Percentiles rank a stretch among this genome's conserved stretches.
These are phyloP conservation scores for Boulengerochromis microlepis DNA, from an alignment of 2,113 vertebrate genomes.

Conservation along the genomic window DNA sequence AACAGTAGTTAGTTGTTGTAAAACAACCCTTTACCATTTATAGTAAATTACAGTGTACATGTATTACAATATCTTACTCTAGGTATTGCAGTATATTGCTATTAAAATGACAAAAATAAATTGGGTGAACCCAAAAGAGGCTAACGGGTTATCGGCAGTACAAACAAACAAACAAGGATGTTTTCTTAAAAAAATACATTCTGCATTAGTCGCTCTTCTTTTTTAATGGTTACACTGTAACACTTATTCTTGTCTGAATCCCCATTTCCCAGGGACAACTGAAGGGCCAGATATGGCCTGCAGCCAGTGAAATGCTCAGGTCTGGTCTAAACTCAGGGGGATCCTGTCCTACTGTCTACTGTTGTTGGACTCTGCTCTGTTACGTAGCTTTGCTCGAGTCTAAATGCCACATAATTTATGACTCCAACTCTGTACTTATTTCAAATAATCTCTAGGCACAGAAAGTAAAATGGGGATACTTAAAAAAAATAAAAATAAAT, in stretches of 20 bases:
- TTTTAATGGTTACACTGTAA: background rate
- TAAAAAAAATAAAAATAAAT: background rate
- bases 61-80: background rate
- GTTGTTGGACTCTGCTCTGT: background rate
- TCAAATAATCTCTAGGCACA: background rate
- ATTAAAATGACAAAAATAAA: background rate
- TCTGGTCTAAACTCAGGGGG: background rate
- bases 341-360: background rate
- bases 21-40: background rate
- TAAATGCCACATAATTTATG: background rate
- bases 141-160: background rate
- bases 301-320: background rate
- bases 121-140: background rate
- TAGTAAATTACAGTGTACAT: background rate
- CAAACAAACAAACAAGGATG: background rate
- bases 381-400: background rate
- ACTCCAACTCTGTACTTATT: background rate
- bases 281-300: background rate
- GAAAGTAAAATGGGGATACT: background rate
- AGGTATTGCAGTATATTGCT: background rate
- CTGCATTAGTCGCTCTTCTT: background rate
- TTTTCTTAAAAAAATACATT: background rate
- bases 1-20: background rate
- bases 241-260: background rate
- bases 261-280: background rate